phyloP scores from a whole-genome alignment of 1,140 invertebrate genomes.

The Danaus plexippus region DNA sequence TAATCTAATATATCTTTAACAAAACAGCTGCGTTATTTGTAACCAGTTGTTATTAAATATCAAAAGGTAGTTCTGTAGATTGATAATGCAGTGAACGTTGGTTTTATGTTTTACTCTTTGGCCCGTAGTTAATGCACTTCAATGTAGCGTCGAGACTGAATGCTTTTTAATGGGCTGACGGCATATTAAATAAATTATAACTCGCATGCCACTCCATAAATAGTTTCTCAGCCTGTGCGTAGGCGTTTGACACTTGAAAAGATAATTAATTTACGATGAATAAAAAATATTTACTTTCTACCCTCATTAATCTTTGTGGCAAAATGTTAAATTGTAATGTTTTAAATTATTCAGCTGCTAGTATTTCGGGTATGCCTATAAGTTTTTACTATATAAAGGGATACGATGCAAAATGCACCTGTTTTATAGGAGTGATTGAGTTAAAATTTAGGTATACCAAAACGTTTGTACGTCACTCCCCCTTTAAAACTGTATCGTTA shows the following conservation, averaged over 20 bases:
- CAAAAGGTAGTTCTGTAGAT: slow-evolving; percentile 12
- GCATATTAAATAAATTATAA: slow-evolving; percentile 65
- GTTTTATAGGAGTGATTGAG: too few species aligned
- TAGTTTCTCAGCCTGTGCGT: slow-evolving; percentile 29
- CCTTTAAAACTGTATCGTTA: slow-evolving; percentile 49
- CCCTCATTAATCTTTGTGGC: slow-evolving; percentile 32
- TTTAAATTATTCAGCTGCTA: too few species aligned
- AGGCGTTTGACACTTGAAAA: slow-evolving; percentile 47
- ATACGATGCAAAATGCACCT: too few species aligned
- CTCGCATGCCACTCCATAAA: slow-evolving; percentile 42
- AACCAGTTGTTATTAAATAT: neutral
- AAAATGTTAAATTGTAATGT: slow-evolving; percentile 8
- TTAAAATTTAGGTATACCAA: too few species aligned
- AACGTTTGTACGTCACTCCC: slow-evolving; percentile 29
- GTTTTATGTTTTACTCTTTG: slow-evolving; percentile 28
- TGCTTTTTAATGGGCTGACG: slow-evolving; percentile 62
- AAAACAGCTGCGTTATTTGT: too few species aligned
- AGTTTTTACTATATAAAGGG: too few species aligned
- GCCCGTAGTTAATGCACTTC: slow-evolving; percentile 38
- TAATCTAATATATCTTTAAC: too few species aligned
- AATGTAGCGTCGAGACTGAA: slow-evolving; percentile 45
- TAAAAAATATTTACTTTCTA: slow-evolving; percentile 34
- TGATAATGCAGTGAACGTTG: slow-evolving; percentile 16
- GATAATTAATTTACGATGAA: slow-evolving; percentile 51
- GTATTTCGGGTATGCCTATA: too few species aligned